phyloP scores from a whole-genome alignment of 2,888 invertebrate genomes.

The Dolomedes plantarius region DNA sequence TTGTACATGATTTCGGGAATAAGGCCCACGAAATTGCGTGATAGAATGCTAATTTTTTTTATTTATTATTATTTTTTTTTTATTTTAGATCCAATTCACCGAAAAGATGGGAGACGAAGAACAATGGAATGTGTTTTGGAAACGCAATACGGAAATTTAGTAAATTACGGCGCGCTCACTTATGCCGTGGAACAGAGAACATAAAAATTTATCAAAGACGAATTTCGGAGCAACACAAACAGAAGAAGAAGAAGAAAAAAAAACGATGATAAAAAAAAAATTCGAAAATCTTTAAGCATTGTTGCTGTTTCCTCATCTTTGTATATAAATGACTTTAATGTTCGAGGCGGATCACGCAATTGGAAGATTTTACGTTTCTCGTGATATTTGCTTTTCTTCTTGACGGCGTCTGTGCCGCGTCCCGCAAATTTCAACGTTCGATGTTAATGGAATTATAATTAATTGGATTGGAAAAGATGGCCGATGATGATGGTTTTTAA shows the following conservation, averaged over 20 bases:
- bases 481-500: background rate
- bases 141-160: background rate
- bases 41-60: conserved; percentile 2
- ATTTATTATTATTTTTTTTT: no score
- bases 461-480: background rate
- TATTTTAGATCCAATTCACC: background rate
- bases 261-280: no score
- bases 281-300: background rate
- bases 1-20: background rate
- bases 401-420: no score
- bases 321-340: conserved; percentile 2
- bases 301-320: background rate
- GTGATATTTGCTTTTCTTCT: background rate
- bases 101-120: background rate
- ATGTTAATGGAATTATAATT: background rate
- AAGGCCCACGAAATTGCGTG: background rate
- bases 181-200: background rate
- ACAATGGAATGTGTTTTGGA: background rate
- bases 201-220: background rate
- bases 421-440: background rate
- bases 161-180: background rate
- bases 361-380: background rate
- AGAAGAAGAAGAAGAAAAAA: no score
- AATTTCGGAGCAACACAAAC: no score
- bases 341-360: background rate